Evolutionary conservation across 2,113 vertebrate genomes (phyloP), one percentile per base, ranked within the genome.

Genomic region (Saguinus imperator): DNA sequence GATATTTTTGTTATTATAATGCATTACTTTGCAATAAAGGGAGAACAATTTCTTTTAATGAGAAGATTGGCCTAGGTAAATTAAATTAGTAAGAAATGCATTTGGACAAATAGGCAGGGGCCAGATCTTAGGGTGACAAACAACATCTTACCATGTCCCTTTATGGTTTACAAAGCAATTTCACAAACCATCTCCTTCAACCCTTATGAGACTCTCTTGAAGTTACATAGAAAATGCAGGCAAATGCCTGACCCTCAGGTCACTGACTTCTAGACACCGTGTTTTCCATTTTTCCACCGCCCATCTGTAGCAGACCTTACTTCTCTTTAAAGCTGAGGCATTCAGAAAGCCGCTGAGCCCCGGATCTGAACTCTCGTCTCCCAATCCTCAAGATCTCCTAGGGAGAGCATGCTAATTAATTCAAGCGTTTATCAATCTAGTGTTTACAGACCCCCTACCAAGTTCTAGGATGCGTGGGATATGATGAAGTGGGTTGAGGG

Each of bases 71-170:
- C 25, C 25, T 85, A 35, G 25, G 25, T 64, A 64, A 81, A 75
- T 70, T 48, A 94, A 94, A 92, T 83, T 25, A 87, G 21, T 87
- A 89, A 70, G 81, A 91, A 95, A 87, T 76, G 40, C 14, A 92
- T 61, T 87, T 90, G 57, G 89, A 80, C 3, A 23, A 64, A 48
- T 9, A 75, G 32, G 55, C 80, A 91, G 57, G 52, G 23, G 68
- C 20, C 43, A 77, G 66, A 77, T 57, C 37, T 61, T 4, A 85
- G 29, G 25, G 45, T 40, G 52, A 80, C 58, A 21, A 45, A 9
- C 80, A 68, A 68, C 16, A 58, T 58, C 55, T 68, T 23, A 6
- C 35, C 52, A 40, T 27, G 13, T 7, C 8, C 3, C 64, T 94
- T 48, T 52, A 45, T 35, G 55, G 66, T 84, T 95, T 76, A 68